Percentiles rank a stretch among this genome's conserved stretches.
phyloP scores from a whole-genome alignment of 2,797 vertebrate species.

The Thripadectes ignobilis region DNA sequence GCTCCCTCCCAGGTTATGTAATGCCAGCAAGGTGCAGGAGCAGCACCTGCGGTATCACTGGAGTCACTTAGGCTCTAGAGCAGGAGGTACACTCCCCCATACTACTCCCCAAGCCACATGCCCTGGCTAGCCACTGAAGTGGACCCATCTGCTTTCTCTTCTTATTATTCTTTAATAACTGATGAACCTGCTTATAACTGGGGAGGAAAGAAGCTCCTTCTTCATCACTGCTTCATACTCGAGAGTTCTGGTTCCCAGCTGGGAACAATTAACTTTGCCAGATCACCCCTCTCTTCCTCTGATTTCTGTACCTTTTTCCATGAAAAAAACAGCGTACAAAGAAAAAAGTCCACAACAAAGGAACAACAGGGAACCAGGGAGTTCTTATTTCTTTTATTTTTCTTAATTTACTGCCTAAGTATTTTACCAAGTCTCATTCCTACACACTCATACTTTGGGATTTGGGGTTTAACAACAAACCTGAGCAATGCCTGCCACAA shows the following conservation, averaged over 20 bases:
- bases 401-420: background rate
- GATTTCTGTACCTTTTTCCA: background rate
- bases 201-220: background rate
- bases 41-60: background rate
- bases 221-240: background rate
- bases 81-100: background rate
- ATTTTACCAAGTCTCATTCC: background rate
- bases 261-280: background rate
- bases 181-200: background rate
- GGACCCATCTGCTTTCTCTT: background rate
- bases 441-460: background rate
- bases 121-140: background rate
- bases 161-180: background rate
- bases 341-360: background rate
- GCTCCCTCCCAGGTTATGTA: background rate
- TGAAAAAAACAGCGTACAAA: background rate
- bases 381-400: background rate
- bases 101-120: background rate
- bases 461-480: background rate
- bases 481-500: background rate
- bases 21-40: background rate
- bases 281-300: background rate
- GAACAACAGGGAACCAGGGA: background rate
- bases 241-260: background rate
- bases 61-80: background rate